These are phyloP conservation scores for Nemurella pictetii DNA, from an alignment of 2,888 invertebrate genomes.

Conservation along the genomic window DNA sequence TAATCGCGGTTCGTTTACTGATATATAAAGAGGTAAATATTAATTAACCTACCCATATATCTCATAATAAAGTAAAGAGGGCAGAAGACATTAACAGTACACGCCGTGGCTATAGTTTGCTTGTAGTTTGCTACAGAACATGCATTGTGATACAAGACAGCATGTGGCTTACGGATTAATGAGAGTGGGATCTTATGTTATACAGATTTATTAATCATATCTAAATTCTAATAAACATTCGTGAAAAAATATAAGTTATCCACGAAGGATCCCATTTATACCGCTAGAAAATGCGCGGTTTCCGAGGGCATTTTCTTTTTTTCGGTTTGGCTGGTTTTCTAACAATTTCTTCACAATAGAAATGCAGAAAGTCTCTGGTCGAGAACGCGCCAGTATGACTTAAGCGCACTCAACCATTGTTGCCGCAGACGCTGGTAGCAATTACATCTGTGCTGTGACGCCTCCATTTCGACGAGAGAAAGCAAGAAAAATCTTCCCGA, in stretches of 20 bases:
- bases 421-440: conserved; percentile 2
- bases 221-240: background rate
- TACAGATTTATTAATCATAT: background rate
- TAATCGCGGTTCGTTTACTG: background rate
- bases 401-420: conserved; percentile 18
- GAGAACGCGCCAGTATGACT: background rate
- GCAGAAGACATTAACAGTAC: background rate
- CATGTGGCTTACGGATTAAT: background rate
- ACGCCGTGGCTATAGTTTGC: background rate
- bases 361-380: background rate
- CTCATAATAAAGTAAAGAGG: background rate
- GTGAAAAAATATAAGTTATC: background rate
- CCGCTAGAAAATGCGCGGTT: background rate
- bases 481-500: conserved; percentile 6
- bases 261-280: background rate
- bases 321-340: background rate
- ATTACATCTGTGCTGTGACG: conserved; percentile 6
- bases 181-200: background rate
- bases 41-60: background rate
- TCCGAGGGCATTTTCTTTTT: background rate
- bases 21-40: background rate
- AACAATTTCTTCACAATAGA: too few relatives aligned
- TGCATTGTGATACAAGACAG: background rate
- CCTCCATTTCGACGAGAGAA: background rate
- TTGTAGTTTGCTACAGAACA: background rate